Evolutionary conservation across 2,797 vertebrate genomes (phyloP), one percentile per base, ranked within the genome.

Genomic region (Apogon talboti): DNA sequence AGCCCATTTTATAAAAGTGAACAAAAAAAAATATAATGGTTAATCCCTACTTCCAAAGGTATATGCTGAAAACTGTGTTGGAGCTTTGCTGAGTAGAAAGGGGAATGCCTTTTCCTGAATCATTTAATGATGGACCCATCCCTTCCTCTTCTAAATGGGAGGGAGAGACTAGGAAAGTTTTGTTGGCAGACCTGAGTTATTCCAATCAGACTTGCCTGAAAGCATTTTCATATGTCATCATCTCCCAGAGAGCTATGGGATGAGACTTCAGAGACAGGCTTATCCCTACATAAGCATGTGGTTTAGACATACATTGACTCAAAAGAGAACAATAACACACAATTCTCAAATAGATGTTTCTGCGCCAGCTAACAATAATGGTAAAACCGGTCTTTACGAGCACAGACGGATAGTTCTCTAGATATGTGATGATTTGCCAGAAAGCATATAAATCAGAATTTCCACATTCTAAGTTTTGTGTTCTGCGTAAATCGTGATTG

Each of bases 41-140:
- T 4, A 16, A 48, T 67, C 38, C 11, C 6, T 8, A 8, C 33
- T 35, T 35, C 3, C 28, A 35, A 10, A 35, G 33, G 33, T 35
- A 35, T 35, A 35, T 35, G 33, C 9, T 35, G 33, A 35, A 35
- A 35, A 35, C 33, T 30, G 2, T 35, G 33, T 10, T 35, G 33
- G 33, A 10, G 33, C 9, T 35, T 35, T 35, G 33, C 33, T 35
- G 33, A 35, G 33, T 35, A 35, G 33, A 35, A 35, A 81, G 76
- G 59, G 35, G 54, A 83, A 80, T 64, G 66, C 38, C 56, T 82
- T 82, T 89, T 86, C 83, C 87, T 83, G 67, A 86, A 78, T 81
- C 74, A 68, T 82, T 80, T 80, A 83, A 77, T 86, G 65, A 84
- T 61, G 74, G 62, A 83, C 78, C 82, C 74, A 86, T 86, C 82